A percentile compares a stretch with the other conserved stretches of the same genome.
Conservation (phyloP, 2,888 invertebrate genomes). For the Drosophila monieri region DNA sequence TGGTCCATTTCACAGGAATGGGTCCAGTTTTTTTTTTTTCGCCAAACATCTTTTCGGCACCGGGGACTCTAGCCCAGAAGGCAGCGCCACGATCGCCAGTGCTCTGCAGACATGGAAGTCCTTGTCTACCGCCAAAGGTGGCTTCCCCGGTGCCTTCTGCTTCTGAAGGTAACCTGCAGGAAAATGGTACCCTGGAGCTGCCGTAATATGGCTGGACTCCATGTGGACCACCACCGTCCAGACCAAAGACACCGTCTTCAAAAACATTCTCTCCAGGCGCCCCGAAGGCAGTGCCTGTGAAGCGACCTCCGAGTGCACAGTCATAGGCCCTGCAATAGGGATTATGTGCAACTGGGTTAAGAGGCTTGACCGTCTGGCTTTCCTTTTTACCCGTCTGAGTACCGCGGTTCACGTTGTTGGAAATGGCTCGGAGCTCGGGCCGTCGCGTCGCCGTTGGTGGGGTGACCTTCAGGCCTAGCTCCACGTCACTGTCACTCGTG, state of each 20-base stretch:
- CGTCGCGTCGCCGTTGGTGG: conserved; percentile 88
- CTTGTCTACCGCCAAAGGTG: neutral
- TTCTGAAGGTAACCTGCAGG: neutral
- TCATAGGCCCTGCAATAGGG: conserved; percentile 72
- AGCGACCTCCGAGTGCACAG: conserved; percentile 70
- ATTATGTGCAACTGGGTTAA: conserved; percentile 52
- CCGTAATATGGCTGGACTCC: conserved; percentile 30
- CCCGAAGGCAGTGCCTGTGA: conserved; percentile 55
- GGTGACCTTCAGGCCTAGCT: conserved; percentile 89
- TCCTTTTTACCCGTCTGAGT: conserved; percentile 87
- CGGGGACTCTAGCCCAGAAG: neutral
- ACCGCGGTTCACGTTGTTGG: conserved; percentile 84
- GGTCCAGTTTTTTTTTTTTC: conserved; percentile 1
- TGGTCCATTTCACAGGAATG: conserved; percentile 42
- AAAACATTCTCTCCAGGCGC: conserved; percentile 38
- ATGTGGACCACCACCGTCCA: conserved; percentile 49
- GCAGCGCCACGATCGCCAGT: neutral
- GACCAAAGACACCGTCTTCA: conserved; percentile 63
- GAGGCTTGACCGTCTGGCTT: conserved; percentile 47
- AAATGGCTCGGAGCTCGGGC: conserved; percentile 67
- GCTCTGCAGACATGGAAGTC: neutral
- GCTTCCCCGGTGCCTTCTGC: neutral
- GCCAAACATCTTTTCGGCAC: neutral
- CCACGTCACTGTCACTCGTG: conserved; percentile 85
- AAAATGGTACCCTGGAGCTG: neutral